Evolutionary conservation across 2,113 vertebrate species (phyloP), one percentile per base, ranked within the genome.

Genomic region (Fulmarus glacialis): DNA sequence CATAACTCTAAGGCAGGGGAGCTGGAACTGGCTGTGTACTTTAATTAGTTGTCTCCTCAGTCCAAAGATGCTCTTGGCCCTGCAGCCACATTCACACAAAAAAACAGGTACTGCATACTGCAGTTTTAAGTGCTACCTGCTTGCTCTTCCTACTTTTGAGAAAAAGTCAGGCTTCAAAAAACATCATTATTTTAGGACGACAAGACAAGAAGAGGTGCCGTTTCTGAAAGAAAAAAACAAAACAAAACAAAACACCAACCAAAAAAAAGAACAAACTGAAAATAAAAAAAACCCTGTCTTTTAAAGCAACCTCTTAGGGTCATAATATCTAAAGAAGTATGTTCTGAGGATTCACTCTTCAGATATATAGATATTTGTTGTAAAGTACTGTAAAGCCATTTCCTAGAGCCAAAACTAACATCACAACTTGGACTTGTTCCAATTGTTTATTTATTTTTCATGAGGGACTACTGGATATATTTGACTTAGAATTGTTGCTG

Each of bases 21-120:
- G 38, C 32, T 87, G 56, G 53, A 85, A 91, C 68, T 91, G 75
- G 70, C 87, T 85, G 82, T 52, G 73, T 52, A 30, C 47, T 74
- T 91, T 84, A 96, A 89, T 92, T 92, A 89, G 82, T 27, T 83
- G 30, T 77, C 34, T 86, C 30, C 77, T 88, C 91, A 86, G 71
- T 90, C 47, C 60, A 82, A 62, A 85, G 52, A 75, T 75, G 40
- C 5, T 81, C 45, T 82, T 71, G 45, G 58, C 75, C 83, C 72
- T 82, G 48, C 40, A 87, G 87, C 56, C 64, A 75, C 56, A 36
- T 48, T 20, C 12, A 6, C 66, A 75, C 56, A 43, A n/a, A 87
- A 89, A 26, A 68, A 52, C 30, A 87, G 62, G n/a, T 60, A 47
- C 30, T 55, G 15, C 47, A 40, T 55, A 47, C 26, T 72, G 40